Conservation (phyloP, 2,888 invertebrate species). For the Hartigia nigra region DNA sequence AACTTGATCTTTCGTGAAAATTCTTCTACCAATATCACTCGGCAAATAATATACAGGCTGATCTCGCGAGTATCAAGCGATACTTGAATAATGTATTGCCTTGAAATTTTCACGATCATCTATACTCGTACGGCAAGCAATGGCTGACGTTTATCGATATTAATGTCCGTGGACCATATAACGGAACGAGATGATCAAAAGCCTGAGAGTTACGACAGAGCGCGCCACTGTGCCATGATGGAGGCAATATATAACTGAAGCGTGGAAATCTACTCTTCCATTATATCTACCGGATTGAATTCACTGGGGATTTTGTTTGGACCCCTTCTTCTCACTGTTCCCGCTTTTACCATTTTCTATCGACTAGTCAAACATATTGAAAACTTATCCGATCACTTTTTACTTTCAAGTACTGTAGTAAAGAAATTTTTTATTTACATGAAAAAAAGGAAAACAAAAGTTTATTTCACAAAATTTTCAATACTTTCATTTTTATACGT, state of each 20-base stretch:
- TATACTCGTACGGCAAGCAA: background rate
- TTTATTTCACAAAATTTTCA: background rate
- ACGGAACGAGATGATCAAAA: background rate
- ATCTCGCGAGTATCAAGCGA: too few species aligned
- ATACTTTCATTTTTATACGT: background rate
- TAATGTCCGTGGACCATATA: background rate
- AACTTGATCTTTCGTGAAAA: too few species aligned
- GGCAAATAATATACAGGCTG: too few species aligned
- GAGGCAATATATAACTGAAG: conserved; percentile 47
- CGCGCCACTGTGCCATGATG: conserved; percentile 11
- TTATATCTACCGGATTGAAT: conserved; percentile 52
- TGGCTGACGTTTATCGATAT: background rate
- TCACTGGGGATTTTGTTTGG: conserved; percentile 34
- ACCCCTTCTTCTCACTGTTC: background rate
- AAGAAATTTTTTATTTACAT: too few species aligned
- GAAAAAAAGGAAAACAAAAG: too few species aligned
- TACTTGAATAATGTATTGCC: too few species aligned
- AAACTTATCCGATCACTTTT: too few species aligned
- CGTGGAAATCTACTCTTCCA: conserved; percentile 52
- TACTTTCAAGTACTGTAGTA: too few species aligned
- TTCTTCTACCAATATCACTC: too few species aligned
- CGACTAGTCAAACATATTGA: too few species aligned
- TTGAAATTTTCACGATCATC: too few species aligned
- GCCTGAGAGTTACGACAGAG: background rate
- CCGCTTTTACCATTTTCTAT: background rate